These are phyloP conservation scores for Artemia sp. DNA, from an alignment of 2,888 invertebrate genomes.

Conservation along the genomic window DNA sequence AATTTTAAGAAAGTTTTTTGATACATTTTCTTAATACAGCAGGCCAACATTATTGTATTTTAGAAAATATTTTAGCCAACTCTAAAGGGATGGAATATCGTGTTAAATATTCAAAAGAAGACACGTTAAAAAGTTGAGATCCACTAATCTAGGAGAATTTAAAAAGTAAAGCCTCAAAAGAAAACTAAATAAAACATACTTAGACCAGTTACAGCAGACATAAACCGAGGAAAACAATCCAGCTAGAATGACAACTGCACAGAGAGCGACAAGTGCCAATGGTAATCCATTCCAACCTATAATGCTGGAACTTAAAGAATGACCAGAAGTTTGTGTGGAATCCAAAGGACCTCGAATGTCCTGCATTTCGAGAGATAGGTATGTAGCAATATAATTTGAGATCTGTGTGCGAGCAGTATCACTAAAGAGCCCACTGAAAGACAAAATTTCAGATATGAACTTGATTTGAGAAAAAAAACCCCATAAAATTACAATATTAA, in stretches of 20 bases:
- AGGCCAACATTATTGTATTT: too few relatives aligned
- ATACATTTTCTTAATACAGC: too few relatives aligned
- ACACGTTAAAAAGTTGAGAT: too few relatives aligned
- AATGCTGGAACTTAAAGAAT: background rate
- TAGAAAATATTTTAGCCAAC: too few relatives aligned
- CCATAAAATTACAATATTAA: too few relatives aligned
- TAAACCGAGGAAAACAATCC: background rate
- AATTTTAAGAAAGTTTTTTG: too few relatives aligned
- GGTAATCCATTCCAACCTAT: background rate
- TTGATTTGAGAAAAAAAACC: too few relatives aligned
- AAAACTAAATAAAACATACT: background rate
- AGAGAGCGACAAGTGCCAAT: background rate
- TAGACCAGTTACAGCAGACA: background rate
- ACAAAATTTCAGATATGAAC: background rate
- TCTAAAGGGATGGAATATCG: too few relatives aligned
- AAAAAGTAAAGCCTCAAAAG: too few relatives aligned
- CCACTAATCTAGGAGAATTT: too few relatives aligned
- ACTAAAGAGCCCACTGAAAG: background rate
- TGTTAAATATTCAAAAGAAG: too few relatives aligned
- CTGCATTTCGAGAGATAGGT: background rate
- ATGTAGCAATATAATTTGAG: slow-evolving; percentile 11
- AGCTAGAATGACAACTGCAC: background rate
- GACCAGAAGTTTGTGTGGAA: background rate
- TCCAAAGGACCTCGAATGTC: slow-evolving; percentile 5
- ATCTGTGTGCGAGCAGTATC: slow-evolving; percentile 8